Conservation (phyloP, 2,797 vertebrate genomes). For the Sebastiscus albofasciatus region DNA sequence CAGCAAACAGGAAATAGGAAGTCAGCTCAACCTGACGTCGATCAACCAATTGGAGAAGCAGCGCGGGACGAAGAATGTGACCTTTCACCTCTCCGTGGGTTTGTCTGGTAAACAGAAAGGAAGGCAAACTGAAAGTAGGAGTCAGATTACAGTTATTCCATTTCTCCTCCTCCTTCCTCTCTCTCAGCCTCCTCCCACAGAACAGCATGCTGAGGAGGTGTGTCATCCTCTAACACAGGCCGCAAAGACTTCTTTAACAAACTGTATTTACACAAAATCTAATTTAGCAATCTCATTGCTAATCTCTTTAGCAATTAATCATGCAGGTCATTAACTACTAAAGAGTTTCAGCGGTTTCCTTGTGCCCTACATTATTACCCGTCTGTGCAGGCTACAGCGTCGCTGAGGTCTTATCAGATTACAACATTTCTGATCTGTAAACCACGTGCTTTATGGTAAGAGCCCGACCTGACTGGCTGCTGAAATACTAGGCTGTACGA, state of each 20-base stretch:
- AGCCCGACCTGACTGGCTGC: neutral
- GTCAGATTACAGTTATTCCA: slow-evolving; percentile 74
- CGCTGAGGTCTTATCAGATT: slow-evolving; percentile 36
- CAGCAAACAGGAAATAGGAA: slow-evolving; percentile 78
- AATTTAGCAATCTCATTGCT: neutral
- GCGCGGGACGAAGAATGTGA: slow-evolving; percentile 54
- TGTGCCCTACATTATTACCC: neutral
- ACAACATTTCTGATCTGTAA: slow-evolving; percentile 37
- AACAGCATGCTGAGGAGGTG: slow-evolving; percentile 32
- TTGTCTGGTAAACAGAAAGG: slow-evolving; percentile 65
- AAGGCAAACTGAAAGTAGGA: slow-evolving; percentile 78
- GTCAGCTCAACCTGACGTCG: slow-evolving; percentile 47
- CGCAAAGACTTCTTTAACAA: neutral
- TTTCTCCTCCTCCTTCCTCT: neutral
- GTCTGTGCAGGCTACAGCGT: neutral
- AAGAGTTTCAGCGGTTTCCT: neutral
- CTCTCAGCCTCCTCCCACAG: slow-evolving; percentile 14
- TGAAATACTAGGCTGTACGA: neutral
- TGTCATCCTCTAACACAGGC: neutral
- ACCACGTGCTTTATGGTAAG: slow-evolving; percentile 66
- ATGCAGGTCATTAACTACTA: neutral
- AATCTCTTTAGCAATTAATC: too few relatives aligned
- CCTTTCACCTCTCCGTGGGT: slow-evolving; percentile 63
- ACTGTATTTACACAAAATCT: neutral
- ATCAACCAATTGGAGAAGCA: slow-evolving; percentile 70